phyloP scores from a whole-genome alignment of 1,140 invertebrate genomes.

The Drosophila pallidifrons region DNA sequence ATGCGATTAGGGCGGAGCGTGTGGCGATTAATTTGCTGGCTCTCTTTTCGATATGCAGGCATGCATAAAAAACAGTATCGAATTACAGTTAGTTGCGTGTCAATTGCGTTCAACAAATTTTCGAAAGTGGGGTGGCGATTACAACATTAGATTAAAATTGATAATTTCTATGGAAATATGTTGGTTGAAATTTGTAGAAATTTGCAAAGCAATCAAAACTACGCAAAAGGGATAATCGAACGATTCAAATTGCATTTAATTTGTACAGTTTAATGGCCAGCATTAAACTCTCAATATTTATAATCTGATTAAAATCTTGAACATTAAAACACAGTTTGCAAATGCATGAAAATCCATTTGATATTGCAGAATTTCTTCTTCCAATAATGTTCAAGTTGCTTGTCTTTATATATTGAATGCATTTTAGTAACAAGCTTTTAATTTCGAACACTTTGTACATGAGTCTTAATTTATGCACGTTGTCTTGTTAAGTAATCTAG shows the following conservation, averaged over 20 bases:
- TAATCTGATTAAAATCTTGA: neutral
- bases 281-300: neutral
- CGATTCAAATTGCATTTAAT: neutral
- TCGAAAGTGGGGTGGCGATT: neutral
- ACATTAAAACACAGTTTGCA: too few relatives aligned
- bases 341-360: too few relatives aligned
- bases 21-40: slow-evolving; percentile 72
- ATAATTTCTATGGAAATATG: neutral
- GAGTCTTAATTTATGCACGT: too few relatives aligned
- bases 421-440: too few relatives aligned
- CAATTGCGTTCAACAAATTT: slow-evolving; percentile 10
- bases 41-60: slow-evolving; percentile 58
- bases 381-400: too few relatives aligned
- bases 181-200: neutral
- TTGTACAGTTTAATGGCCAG: neutral
- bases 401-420: too few relatives aligned
- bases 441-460: too few relatives aligned
- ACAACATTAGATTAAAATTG: slow-evolving; percentile 14
- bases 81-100: slow-evolving; percentile 54
- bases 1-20: slow-evolving; percentile 73
- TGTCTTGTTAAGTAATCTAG: too few relatives aligned
- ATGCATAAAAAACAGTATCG: slow-evolving; percentile 60
- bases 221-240: neutral
- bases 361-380: too few relatives aligned
- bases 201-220: neutral